Evolutionary conservation across 2,113 vertebrate genomes (phyloP), one percentile per base, ranked within the genome.

Genomic region (Psophia crepitans): DNA sequence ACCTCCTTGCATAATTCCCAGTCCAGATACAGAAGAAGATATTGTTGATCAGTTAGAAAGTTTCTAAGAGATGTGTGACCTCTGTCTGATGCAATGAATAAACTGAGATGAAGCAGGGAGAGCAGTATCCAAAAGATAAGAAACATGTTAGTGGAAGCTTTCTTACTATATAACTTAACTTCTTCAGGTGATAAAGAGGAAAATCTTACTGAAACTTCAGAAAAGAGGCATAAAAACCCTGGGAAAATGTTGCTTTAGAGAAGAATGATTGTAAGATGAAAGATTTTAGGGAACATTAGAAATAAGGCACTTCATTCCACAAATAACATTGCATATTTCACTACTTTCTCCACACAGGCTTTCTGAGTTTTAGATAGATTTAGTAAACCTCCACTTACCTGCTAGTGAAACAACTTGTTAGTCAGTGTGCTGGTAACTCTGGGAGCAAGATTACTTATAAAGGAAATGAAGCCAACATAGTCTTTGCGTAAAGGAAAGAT

Each of bases 301-400:
- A 87, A 61, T 63, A 65, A 4, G 17, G 8, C 66, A 63, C 11
- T 92, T 87, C 11, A 41, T 79, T 90, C 23, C n/a, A 74, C 14
- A 76, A 63, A 69, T 58, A 73, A 49, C 30, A 44, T 10, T 80
- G 16, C 41, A 63, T n/a, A 64, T 64, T 73, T 89, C 73, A 46
- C 33, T 74, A 57, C 66, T 73, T 91, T 82, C 37, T 89, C 61
- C 46, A 76, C 46, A 57, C 16, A 73, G 69, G 37, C 64, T 57
- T 74, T 68, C 78, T 64, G n/a, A 96, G 73, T 44, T 49, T 75
- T 57, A 96, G 32, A 89, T 79, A 94, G 48, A 71, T 94, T 44
- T 68, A 95, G 76, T 83, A 97, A 96, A 92, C 27, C 35, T 32
- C 48, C 66, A 80, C 97, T 98, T 98, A 98, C 98, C 96, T 97